Evolutionary conservation across 2,888 invertebrate genomes (phyloP), one percentile per base, ranked within the genome.

Genomic region (Spodoptera picta): DNA sequence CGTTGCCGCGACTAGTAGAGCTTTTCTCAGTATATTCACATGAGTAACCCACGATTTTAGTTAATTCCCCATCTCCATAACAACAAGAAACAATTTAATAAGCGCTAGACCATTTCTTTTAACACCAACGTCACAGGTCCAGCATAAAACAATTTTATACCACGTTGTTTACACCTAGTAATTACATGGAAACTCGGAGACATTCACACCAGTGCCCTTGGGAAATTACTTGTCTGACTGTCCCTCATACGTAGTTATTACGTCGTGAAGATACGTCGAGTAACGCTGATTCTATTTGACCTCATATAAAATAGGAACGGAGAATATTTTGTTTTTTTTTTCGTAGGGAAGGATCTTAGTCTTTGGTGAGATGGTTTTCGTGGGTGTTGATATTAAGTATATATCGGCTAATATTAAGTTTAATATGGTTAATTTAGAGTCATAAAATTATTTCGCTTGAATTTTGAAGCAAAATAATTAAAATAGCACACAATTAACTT

Each of bases 231-330:
- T 31, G 56, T 66, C 65, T 62, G 55, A 58, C 73, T 79, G 81
- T 78, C 83, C 75, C 75, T 81, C 82, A 80, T 71, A 84, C 75
- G 81, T 79, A 73, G 82, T 83, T 85, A 86, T 84, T 79, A 80
- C 84, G 67, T 69, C 79, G 60, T 70, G 75, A 82, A 81, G 81
- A 83, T 77, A 69, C 67, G 78, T 62, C 65, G 60, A 66, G 69
- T 62, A 67, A 73, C 69, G 72, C 65, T 71, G 75, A 82, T 80
- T 81, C 81, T 80, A 77, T 83, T 80, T 82, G 75, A 69, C 75
- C 77, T 77, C 74, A 85, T 84, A 83, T 84, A 82, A 83, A 83
- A 67, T 67, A 75, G 79, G 61, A 58, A 67, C 60, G 55, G 68
- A 58, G 71, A 66, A 27, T 55, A 72, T 64, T 27, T 62, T 69